Evolutionary conservation across 2,113 vertebrate species (phyloP).

Genomic region (Phyllostomus discolor): DNA sequence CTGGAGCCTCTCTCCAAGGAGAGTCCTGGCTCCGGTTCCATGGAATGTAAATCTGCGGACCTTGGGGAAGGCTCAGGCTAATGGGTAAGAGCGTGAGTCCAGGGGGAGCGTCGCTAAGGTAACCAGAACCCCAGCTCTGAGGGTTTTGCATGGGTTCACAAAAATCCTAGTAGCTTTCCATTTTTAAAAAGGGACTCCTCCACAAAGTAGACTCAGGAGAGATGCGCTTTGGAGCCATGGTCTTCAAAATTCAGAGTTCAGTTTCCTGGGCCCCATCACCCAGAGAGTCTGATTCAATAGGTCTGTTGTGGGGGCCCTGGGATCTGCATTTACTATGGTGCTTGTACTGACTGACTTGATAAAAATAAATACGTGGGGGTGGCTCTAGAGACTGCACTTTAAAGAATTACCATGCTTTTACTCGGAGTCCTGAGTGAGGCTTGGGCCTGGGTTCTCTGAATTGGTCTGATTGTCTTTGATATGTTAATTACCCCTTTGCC

Average conservation of each 20-base stretch:
- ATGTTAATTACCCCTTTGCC: neutral
- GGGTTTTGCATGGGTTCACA: neutral
- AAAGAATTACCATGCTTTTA: neutral
- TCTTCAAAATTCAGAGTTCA: neutral
- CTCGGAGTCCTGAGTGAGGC: neutral
- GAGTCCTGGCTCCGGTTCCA: neutral
- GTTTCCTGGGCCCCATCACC: neutral
- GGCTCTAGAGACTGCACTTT: neutral
- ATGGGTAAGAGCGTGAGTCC: neutral
- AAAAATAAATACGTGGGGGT: neutral
- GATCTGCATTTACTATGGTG: neutral
- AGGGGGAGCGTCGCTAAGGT: neutral
- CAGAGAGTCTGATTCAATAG: neutral
- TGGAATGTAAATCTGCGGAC: neutral
- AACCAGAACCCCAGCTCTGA: neutral
- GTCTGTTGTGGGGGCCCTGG: neutral
- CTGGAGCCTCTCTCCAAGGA: neutral
- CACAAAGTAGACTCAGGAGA: neutral
- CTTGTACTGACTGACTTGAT: neutral
- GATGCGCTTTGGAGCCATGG: neutral
- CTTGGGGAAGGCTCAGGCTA: neutral
- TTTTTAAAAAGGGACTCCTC: constrained; percentile 8
- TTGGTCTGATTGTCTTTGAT: neutral
- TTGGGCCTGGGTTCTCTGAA: neutral
- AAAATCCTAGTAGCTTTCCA: neutral